phyloP scores from a whole-genome alignment of 2,888 invertebrate genomes.

The Drosophila flavopinicola region DNA sequence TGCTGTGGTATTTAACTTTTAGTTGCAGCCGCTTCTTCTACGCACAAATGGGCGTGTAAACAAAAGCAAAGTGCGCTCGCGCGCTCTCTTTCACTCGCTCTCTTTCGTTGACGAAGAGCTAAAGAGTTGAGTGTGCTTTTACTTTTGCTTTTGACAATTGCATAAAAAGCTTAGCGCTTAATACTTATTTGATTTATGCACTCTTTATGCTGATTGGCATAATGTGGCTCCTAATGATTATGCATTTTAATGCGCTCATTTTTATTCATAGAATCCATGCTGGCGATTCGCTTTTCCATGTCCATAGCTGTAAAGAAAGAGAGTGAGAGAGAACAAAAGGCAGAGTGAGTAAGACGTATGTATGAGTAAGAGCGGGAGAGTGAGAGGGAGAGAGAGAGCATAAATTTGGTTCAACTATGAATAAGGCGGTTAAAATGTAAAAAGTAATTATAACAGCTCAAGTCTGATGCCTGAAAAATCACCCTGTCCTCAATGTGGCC shows the following conservation, averaged over 20 bases:
- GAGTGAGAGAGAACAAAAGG: not conserved
- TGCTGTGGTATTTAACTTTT: slow-evolving; percentile 5
- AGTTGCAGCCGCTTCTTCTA: slow-evolving; percentile 19
- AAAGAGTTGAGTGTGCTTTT: slow-evolving; percentile 37
- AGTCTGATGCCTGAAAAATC: not conserved
- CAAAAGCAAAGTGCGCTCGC: slow-evolving; percentile 67
- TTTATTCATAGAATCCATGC: slow-evolving; percentile 41
- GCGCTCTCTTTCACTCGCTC: slow-evolving; percentile 61
- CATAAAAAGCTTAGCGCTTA: slow-evolving; percentile 8
- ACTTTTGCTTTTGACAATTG: slow-evolving; percentile 22
- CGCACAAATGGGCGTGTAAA: slow-evolving; percentile 70
- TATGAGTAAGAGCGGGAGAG: slow-evolving; percentile 8
- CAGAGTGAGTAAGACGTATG: not conserved
- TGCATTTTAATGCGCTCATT: slow-evolving; percentile 41
- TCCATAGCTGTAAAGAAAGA: slow-evolving; percentile 48
- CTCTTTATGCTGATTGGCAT: slow-evolving; percentile 13
- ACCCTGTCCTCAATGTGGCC: not conserved
- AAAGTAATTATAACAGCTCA: slow-evolving; percentile 1
- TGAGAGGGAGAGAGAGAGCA: slow-evolving; percentile 2
- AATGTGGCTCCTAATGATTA: slow-evolving; percentile 38
- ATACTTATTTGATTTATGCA: slow-evolving; percentile 23
- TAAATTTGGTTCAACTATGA: slow-evolving; percentile 21
- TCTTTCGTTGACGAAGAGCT: slow-evolving; percentile 41
- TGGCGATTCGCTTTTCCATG: slow-evolving; percentile 48
- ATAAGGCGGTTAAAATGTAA: slow-evolving; percentile 15